Evolutionary conservation across 2,797 vertebrate species (phyloP).

Genomic region (Valencia hispanica): DNA sequence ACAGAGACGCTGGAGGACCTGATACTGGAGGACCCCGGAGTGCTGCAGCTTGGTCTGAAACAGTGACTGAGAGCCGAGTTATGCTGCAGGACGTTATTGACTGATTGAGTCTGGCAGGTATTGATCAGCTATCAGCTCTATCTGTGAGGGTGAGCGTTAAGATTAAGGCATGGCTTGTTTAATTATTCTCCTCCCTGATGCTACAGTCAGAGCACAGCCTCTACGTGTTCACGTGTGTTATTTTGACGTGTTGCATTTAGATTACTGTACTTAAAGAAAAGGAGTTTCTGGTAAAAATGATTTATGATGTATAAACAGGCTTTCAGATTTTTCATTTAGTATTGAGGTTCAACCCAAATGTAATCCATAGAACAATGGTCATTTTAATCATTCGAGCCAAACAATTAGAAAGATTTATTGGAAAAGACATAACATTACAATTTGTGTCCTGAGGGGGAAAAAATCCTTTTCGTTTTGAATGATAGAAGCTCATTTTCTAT

Average conservation of each 20-base stretch:
- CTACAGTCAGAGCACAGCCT: constrained; percentile 39
- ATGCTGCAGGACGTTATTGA: constrained; percentile 48
- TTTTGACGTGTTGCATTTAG: constrained; percentile 12
- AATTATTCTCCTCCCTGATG: constrained; percentile 66
- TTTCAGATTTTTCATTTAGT: neutral
- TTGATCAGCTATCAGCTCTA: constrained; percentile 79
- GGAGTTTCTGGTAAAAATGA: neutral
- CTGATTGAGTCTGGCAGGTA: constrained; percentile 80
- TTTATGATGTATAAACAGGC: neutral
- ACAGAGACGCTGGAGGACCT: constrained; percentile 64
- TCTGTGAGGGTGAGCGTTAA: constrained; percentile 66
- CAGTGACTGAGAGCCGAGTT: constrained; percentile 43
- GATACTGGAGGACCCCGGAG: constrained; percentile 62
- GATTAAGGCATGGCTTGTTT: constrained; percentile 64
- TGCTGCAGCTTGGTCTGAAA: constrained; percentile 53
- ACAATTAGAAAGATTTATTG: neutral
- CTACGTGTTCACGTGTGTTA: neutral
- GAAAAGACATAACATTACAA: neutral
- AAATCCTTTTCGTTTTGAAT: neutral
- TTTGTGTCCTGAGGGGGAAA: neutral
- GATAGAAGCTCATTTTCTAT: neutral
- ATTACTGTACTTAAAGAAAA: neutral
- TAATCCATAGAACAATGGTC: no score
- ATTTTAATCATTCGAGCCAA: neutral
- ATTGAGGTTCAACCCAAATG: neutral